Conservation (phyloP, 1,140 invertebrate species). For the Mesaphorura yosii region DNA sequence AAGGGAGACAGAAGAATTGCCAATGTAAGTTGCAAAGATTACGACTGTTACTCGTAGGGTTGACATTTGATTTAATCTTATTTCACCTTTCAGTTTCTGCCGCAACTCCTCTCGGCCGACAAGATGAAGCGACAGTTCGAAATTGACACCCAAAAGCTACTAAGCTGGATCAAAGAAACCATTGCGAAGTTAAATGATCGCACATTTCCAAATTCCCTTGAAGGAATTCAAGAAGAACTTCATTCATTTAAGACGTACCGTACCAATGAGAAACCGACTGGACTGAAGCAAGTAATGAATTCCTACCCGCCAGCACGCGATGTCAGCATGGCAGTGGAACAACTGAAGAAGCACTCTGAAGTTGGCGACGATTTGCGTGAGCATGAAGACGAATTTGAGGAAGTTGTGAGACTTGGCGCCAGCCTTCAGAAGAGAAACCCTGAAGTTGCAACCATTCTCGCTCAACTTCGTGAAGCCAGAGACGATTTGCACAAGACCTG, state of each 20-base stretch:
- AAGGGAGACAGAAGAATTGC: constrained; percentile 94
- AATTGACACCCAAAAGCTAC: constrained; percentile 63
- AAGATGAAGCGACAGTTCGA: constrained; percentile 81
- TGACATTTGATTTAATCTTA: background rate
- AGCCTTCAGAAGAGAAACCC: constrained; percentile 60
- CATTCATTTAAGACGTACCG: constrained; percentile 87
- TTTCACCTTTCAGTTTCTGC: constrained; percentile 60
- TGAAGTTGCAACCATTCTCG: constrained; percentile 54
- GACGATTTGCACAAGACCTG: constrained; percentile 60
- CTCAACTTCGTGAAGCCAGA: constrained; percentile 61
- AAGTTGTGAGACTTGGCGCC: constrained; percentile 62
- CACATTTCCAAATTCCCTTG: constrained; percentile 87
- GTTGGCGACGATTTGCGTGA: constrained; percentile 81
- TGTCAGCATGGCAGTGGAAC: constrained; percentile 75
- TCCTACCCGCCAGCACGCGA: constrained; percentile 71
- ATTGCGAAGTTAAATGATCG: constrained; percentile 71
- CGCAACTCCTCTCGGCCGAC: constrained; percentile 89
- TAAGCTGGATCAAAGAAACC: constrained; percentile 88
- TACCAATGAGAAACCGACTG: constrained; percentile 85
- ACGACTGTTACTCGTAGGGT: no score
- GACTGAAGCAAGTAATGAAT: constrained; percentile 67
- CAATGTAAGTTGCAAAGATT: constrained; percentile 69
- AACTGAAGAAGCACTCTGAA: constrained; percentile 84
- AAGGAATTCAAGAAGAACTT: constrained; percentile 85
- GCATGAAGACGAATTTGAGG: constrained; percentile 73